Conservation (phyloP, 2,888 invertebrate genomes). For the Heteropelma amictum region DNA sequence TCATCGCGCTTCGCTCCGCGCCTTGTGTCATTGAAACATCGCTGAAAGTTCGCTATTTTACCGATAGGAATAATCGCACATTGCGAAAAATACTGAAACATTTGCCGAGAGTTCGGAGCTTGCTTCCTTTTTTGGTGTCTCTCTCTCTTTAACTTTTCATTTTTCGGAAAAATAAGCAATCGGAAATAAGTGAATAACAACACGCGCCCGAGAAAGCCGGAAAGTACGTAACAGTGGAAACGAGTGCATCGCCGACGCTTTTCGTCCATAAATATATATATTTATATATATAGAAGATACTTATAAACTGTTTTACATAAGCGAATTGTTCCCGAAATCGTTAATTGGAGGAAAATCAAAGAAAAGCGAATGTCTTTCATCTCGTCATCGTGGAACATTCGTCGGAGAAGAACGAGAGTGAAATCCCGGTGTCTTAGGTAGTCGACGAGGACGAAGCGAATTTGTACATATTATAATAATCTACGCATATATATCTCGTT, state of each 20-base stretch:
- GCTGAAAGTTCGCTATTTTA: too few relatives aligned
- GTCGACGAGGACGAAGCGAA: constrained; percentile 37
- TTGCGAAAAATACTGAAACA: too few relatives aligned
- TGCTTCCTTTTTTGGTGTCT: too few relatives aligned
- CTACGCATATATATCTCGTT: background rate
- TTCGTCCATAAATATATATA: background rate
- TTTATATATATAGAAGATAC: background rate
- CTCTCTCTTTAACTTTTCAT: background rate
- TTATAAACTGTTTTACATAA: too few relatives aligned
- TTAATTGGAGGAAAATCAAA: constrained; percentile 22
- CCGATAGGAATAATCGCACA: too few relatives aligned
- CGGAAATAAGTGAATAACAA: background rate
- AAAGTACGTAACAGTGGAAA: background rate
- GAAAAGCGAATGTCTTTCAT: constrained; percentile 53
- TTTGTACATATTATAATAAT: constrained; percentile 25
- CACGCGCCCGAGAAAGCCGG: constrained; percentile 12
- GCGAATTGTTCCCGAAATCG: too few relatives aligned
- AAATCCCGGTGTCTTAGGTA: constrained; percentile 56
- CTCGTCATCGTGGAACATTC: constrained; percentile 49
- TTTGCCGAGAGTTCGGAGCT: too few relatives aligned
- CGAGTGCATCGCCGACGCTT: constrained; percentile 1
- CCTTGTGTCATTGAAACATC: too few relatives aligned
- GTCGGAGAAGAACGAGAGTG: constrained; percentile 57
- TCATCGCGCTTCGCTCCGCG: background rate
- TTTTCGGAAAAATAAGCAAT: background rate